Evolutionary conservation across 37 sponge, comb jelly and placozoan species (phyloP).

Genomic region (Ianthella basta): DNA sequence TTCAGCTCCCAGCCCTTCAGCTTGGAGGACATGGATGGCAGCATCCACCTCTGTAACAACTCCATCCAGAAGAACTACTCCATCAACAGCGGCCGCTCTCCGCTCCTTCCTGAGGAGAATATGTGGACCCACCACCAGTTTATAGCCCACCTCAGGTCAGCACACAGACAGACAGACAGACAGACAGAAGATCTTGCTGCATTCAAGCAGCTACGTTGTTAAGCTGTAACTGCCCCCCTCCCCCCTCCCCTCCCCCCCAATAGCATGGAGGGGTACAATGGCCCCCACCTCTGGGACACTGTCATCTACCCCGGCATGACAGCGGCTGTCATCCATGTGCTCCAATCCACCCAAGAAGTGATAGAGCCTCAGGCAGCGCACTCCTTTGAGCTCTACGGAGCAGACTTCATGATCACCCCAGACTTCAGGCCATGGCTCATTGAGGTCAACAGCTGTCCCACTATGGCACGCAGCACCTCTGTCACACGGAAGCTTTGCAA

Average conservation of each 20-base stretch:
- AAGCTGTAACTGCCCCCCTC: too few relatives aligned
- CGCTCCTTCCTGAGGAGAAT: conserved; percentile 82
- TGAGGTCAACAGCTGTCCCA: conserved; percentile 96
- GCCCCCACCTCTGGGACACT: conserved; percentile 49
- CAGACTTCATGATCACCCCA: conserved; percentile 93
- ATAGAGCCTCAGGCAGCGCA: conserved; percentile 47
- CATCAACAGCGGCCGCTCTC: conserved; percentile 40
- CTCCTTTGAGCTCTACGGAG: conserved; percentile 94
- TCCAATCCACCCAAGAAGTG: conserved; percentile 81
- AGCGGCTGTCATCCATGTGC: conserved; percentile 69
- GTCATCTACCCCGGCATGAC: conserved; percentile 92
- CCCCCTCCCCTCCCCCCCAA: too few relatives aligned
- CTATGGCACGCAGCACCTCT: conserved; percentile 81
- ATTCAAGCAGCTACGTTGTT: too few relatives aligned
- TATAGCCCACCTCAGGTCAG: conserved; percentile 70
- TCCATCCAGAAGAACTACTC: conserved; percentile 84
- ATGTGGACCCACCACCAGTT: conserved; percentile 91
- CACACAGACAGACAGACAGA: not conserved
- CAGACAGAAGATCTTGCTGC: too few relatives aligned
- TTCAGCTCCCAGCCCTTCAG: conserved; percentile 85
- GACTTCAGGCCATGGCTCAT: conserved; percentile 94
- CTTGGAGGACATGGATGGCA: conserved; percentile 78
- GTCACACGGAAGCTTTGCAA: conserved; percentile 89
- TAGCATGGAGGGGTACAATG: conserved; percentile 1
- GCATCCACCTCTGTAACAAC: conserved; percentile 95